A percentile compares a stretch with the other conserved stretches of the same genome.
These are phyloP conservation scores for Hipposideros larvatus DNA, from an alignment of 2,797 vertebrate genomes.

Conservation along the genomic window DNA sequence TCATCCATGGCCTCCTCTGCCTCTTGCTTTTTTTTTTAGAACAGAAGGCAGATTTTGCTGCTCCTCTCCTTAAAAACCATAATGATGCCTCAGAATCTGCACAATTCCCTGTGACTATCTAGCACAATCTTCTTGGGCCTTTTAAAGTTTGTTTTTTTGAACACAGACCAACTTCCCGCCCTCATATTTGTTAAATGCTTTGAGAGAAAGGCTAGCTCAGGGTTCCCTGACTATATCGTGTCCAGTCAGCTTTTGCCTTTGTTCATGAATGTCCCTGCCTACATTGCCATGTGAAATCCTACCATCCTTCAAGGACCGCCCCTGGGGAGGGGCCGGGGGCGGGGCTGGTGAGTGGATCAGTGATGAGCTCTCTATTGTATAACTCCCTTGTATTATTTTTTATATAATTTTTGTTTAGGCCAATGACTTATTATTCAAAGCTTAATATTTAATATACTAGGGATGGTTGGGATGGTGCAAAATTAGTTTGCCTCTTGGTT, in stretches of 20 bases:
- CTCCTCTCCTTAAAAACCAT: neutral
- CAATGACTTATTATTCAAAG: neutral
- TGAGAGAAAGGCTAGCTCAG: neutral
- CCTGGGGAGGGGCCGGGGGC: fast-evolving
- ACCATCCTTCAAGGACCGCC: neutral
- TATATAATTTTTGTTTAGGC: neutral
- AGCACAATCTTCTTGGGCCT: neutral
- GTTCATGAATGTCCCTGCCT: neutral
- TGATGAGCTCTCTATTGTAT: neutral
- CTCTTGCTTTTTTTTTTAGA: neutral
- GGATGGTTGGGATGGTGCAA: neutral
- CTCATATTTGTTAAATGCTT: neutral
- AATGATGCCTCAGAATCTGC: neutral
- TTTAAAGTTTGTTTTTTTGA: neutral
- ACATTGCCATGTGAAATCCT: neutral
- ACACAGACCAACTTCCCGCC: neutral
- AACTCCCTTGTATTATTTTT: neutral
- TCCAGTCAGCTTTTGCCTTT: neutral
- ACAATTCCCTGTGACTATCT: neutral
- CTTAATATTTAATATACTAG: neutral
- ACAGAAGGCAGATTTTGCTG: neutral
- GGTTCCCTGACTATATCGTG: fast-evolving
- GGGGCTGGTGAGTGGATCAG: neutral
- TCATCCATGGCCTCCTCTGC: neutral
- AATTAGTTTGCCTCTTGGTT: neutral